These are phyloP conservation scores for Psephotus haematonotus DNA, from an alignment of 2,113 vertebrate genomes.

Conservation along the genomic window DNA sequence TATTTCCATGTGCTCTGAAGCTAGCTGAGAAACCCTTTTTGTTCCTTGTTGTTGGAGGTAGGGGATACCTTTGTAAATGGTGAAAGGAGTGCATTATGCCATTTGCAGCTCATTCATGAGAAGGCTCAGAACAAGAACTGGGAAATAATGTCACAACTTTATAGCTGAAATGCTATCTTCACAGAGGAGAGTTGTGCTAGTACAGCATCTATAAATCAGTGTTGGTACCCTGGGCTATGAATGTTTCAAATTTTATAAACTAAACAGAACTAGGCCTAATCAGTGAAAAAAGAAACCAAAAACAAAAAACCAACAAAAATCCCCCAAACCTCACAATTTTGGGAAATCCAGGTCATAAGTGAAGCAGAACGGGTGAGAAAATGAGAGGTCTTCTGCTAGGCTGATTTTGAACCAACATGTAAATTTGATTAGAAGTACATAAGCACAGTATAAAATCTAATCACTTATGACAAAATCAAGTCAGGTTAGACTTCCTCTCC, in stretches of 20 bases:
- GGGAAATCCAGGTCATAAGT: constrained; percentile 1
- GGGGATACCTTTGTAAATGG: not conserved
- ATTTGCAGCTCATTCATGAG: not conserved
- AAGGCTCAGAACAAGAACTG: not conserved
- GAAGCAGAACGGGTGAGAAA: constrained; percentile 5
- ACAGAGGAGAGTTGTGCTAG: not conserved
- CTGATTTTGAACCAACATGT: not conserved
- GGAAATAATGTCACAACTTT: not conserved
- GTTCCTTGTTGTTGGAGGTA: not conserved
- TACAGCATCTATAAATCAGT: constrained; percentile 3
- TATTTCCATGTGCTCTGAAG: not conserved
- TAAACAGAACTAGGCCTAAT: not conserved
- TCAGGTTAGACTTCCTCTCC: not conserved
- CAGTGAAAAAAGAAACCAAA: not conserved
- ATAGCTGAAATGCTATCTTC: not conserved
- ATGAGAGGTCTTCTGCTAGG: constrained; percentile 28
- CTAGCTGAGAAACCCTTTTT: not conserved
- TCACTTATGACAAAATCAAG: not conserved
- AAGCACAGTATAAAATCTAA: not conserved
- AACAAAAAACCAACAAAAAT: too few species aligned
- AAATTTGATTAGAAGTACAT: constrained; percentile 26
- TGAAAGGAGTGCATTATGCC: not conserved
- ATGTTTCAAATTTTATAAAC: constrained; percentile 34
- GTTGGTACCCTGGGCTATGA: constrained; percentile 18
- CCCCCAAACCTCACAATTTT: not conserved